These are phyloP conservation scores for Lepilemur septentrionalis DNA, from an alignment of 2,797 vertebrate genomes.

Conservation along the genomic window DNA sequence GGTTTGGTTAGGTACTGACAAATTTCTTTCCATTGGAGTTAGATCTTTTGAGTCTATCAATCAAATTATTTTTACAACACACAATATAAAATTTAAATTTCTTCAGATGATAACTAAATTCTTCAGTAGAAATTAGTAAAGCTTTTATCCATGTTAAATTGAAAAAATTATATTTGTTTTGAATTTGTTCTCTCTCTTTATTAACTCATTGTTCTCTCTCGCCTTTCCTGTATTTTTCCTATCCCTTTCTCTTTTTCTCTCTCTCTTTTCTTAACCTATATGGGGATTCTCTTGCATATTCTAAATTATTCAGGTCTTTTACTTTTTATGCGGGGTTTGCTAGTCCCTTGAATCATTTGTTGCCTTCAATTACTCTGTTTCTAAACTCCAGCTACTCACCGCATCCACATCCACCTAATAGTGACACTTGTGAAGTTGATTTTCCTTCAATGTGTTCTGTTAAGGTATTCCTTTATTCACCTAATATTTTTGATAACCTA, in stretches of 20 bases:
- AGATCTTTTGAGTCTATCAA: background rate
- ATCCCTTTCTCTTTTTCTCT: background rate
- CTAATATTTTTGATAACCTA: conserved; percentile 19
- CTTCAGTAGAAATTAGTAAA: background rate
- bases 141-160: background rate
- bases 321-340: background rate
- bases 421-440: background rate
- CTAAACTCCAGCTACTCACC: background rate
- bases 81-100: background rate
- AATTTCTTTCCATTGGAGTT: background rate
- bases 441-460: background rate
- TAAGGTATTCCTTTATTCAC: background rate
- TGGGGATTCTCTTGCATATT: background rate
- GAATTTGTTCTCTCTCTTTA: background rate
- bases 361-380: background rate
- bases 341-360: background rate
- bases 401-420: background rate
- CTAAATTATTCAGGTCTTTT: background rate
- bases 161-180: background rate
- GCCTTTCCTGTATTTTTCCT: no score
- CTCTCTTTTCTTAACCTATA: background rate
- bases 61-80: background rate
- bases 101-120: background rate
- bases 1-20: background rate
- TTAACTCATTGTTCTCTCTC: no score